Evolutionary conservation across 2,797 vertebrate species (phyloP).

Genomic region (Zenarchopterus dispar): DNA sequence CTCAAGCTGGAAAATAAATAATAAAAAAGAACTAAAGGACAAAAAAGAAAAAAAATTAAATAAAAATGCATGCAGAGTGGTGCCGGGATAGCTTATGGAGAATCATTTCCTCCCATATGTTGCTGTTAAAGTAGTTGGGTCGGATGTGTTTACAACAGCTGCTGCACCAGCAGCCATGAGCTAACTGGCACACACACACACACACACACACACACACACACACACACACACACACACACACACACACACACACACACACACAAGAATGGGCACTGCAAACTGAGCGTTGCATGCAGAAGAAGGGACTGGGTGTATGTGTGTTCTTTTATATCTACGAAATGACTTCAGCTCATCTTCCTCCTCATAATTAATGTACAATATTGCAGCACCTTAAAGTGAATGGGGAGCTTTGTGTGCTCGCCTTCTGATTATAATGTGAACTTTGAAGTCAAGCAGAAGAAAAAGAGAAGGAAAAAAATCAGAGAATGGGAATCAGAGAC

Average conservation of each 20-base stretch:
- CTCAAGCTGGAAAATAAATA: slow-evolving; percentile 20
- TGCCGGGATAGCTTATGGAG: slow-evolving; percentile 23
- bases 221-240: no score
- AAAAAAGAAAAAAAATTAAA: slow-evolving; percentile 6
- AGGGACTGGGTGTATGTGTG: neutral
- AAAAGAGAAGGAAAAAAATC: slow-evolving; percentile 14
- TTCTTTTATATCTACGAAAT: slow-evolving; percentile 29
- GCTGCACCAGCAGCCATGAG: slow-evolving; percentile 21
- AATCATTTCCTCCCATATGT: slow-evolving; percentile 44
- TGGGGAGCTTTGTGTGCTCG: slow-evolving; percentile 25
- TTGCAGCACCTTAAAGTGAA: slow-evolving; percentile 44
- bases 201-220: no score
- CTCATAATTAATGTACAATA: slow-evolving; percentile 33
- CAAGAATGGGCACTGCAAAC: no score
- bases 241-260: no score
- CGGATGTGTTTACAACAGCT: slow-evolving; percentile 61
- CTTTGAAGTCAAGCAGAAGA: slow-evolving; percentile 36
- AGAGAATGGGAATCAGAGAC: slow-evolving; percentile 54
- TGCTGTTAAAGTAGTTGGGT: slow-evolving; percentile 37
- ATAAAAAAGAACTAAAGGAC: slow-evolving; percentile 11
- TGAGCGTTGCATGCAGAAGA: neutral
- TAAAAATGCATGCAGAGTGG: slow-evolving; percentile 6
- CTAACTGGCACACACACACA: slow-evolving; percentile 8
- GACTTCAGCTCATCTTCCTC: neutral
- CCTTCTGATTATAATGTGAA: slow-evolving; percentile 42